Evolutionary conservation across 1,140 invertebrate species (phyloP), one percentile per base, ranked within the genome.

Genomic region (Procambarus clarkii): DNA sequence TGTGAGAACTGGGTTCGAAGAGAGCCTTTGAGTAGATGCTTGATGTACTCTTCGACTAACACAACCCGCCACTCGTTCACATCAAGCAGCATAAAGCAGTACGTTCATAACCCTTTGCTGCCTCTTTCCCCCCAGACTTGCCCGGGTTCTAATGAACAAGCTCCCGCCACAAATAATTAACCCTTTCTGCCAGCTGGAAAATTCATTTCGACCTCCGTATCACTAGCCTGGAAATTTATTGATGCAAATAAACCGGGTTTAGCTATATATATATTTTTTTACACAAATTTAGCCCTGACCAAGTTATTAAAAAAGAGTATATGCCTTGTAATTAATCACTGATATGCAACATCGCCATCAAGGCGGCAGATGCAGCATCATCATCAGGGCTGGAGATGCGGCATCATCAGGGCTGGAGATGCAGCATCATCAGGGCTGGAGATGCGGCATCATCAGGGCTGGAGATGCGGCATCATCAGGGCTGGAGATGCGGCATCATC

Each of bases 231-330:
- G 69, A 74, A 34, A 34, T 74, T 74, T 74, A 74, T 74, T 34
- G 69, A 74, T 74, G 69, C 69, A 74, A 74, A 74, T 74, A 74
- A 74, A 74, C n/a, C 11, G 24, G n/a, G n/a, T 74, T 74, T 34
- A 34, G 69, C 34, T 34, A 44, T 74, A 34, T 34, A 24, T 54
- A 5, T 64, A 18, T 64, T 64, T 64, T 64, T 64, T 21, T 15
- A 18, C 15, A 18, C 60, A 18, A 64, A 15, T 34, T 74, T 74
- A 34, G 24, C n/a, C 69, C n/a, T 21, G 69, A 11, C n/a, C n/a
- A 21, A 24, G 69, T 74, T 74, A 74, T 74, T 74, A 34, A 34
- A 24, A 74, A 74, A 74, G 34, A 34, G 21, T 74, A 34, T 74
- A 11, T n/a, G 15, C 21, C n/a, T 34, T 34, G 69, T 74, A 34